A percentile compares a stretch with the other conserved stretches of the same genome.
Conservation (phyloP, 2,113 vertebrate genomes). For the Strix aluco region DNA sequence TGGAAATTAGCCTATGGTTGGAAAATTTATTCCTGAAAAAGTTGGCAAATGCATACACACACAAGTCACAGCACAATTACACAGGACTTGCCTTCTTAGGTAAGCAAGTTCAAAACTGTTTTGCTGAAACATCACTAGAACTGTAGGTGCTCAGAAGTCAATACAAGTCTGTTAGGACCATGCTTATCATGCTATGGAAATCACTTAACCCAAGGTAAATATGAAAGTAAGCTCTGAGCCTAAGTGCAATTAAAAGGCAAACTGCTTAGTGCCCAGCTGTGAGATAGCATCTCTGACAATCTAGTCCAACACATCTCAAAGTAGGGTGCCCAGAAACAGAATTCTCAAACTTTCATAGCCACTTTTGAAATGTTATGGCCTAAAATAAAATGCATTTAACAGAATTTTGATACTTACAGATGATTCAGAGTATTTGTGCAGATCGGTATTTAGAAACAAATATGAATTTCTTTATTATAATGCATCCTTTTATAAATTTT, state of each 20-base stretch:
- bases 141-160: neutral
- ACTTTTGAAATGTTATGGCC: neutral
- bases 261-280: neutral
- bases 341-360: neutral
- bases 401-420: neutral
- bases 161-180: rapidly evolving
- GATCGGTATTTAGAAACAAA: neutral
- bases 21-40: neutral
- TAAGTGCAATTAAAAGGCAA: neutral
- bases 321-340: neutral
- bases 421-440: neutral
- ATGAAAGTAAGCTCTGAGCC: neutral
- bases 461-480: neutral
- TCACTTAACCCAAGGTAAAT: neutral
- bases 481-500: neutral
- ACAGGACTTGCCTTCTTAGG: neutral
- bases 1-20: neutral
- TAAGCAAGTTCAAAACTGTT: neutral
- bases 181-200: neutral
- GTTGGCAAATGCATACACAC: neutral
- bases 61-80: neutral
- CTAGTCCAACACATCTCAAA: neutral
- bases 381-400: neutral
- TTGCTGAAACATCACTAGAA: neutral
- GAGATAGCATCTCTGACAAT: neutral